phyloP scores from a whole-genome alignment of 2,888 invertebrate species.

The Meteorus cinctellus region DNA sequence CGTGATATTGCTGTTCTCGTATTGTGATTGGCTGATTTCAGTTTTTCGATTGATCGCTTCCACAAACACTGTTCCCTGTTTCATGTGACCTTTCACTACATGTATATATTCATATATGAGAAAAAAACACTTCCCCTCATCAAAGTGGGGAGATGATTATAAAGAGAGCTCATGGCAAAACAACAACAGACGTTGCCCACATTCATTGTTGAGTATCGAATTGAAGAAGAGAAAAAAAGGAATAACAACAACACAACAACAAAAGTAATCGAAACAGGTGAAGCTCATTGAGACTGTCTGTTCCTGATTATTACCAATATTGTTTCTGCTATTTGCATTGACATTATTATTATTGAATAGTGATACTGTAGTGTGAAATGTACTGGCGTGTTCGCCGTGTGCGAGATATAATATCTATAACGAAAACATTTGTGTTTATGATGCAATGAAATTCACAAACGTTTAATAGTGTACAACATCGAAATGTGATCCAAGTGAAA shows the following conservation, averaged over 20 bases:
- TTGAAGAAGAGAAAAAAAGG: neutral
- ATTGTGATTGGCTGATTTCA: conserved; percentile 54
- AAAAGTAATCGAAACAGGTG: neutral
- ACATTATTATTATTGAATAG: neutral
- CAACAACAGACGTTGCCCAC: conserved; percentile 61
- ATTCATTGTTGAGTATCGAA: conserved; percentile 40
- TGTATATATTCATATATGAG: conserved; percentile 57
- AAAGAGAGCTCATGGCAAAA: conserved; percentile 64
- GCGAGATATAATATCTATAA: neutral
- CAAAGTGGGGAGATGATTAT: conserved; percentile 53
- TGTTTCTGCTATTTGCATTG: too few species aligned
- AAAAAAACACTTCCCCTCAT: conserved; percentile 9
- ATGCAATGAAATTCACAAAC: conserved; percentile 6
- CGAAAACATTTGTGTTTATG: conserved; percentile 5
- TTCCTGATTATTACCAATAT: too few species aligned
- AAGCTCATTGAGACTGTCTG: neutral
- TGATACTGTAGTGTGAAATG: neutral
- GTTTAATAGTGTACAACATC: neutral
- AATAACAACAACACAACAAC: too few species aligned
- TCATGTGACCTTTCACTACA: conserved; percentile 65
- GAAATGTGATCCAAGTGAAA: neutral
- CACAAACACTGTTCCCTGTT: conserved; percentile 48
- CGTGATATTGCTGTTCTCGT: conserved; percentile 34
- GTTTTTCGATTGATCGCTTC: conserved; percentile 57
- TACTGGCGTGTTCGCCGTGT: neutral